These are phyloP conservation scores for Toxotes chatareus DNA, from an alignment of 2,113 vertebrate genomes.

Conservation along the genomic window DNA sequence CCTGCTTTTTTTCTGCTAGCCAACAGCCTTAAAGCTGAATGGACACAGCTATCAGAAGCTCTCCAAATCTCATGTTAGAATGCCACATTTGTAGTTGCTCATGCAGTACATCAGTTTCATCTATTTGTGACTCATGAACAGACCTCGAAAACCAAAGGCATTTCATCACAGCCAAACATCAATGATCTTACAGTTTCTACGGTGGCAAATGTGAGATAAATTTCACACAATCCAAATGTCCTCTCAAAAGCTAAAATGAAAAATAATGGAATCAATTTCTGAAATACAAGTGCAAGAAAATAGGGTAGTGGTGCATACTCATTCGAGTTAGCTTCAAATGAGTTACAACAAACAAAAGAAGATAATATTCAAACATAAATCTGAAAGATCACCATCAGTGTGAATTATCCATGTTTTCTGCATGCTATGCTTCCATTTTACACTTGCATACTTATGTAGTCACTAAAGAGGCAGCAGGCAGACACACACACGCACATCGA, in stretches of 20 bases:
- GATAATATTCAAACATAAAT: conserved; percentile 9
- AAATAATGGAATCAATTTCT: conserved; percentile 11
- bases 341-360: neutral
- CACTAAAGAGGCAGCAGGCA: conserved; percentile 42
- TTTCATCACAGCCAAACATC: conserved; percentile 11
- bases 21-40: conserved; percentile 28
- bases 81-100: neutral
- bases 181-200: neutral
- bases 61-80: neutral
- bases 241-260: neutral
- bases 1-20: conserved; percentile 8
- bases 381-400: conserved; percentile 8
- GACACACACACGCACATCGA: conserved; percentile 39
- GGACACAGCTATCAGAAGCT: conserved; percentile 8
- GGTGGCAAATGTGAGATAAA: neutral
- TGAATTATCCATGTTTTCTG: conserved; percentile 37
- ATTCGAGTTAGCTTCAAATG: conserved; percentile 17
- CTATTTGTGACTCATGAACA: neutral
- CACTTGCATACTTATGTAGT: conserved; percentile 41
- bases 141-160: neutral
- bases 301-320: neutral
- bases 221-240: neutral
- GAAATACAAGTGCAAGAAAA: neutral
- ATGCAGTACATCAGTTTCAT: neutral
- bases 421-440: conserved; percentile 11